Base-by-base conservation (phyloP, 2,888 invertebrate genomes). In the Amphiduros pacificus region DNA sequence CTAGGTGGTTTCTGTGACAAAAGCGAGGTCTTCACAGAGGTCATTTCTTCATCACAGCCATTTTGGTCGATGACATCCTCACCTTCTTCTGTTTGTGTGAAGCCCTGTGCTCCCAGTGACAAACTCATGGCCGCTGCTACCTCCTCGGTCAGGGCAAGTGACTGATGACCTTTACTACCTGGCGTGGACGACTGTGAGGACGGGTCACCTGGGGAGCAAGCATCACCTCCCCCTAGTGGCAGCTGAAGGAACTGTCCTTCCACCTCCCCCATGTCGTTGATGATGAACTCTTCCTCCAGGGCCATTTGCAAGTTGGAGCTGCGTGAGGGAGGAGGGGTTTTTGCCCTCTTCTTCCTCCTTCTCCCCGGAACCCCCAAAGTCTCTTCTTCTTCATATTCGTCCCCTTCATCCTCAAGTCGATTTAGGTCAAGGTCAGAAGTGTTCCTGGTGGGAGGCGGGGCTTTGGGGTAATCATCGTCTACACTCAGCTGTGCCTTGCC, bases 91-190 rank as follows among this genome's bases (percentile, higher is more conserved):
- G 22, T n/a, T 20, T 44, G 20, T 20, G 20, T 22, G 22, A 20
- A 44, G n/a, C 44, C 44, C 22, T 44, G 44, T n/a, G 44, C 22
- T 44, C 44, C 44, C n/a, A 44, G 22, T n/a, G 44, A 44, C 44
- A 44, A 17, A 44, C 44, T 44, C 44, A 44, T 44, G 44, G 44
- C 44, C 6, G 44, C 44, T 11, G 44, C 44, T 22, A 44, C 44
- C 22, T 44, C 44, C n/a, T 44, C 44, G 6, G 44, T 44, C 22
- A 44, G n/a, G 6, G 44, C 20, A n/a, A n/a, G n/a, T n/a, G n/a
- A n/a, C n/a, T n/a, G n/a, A n/a, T n/a, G n/a, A n/a, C n/a, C n/a
- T 44, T 44, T n/a, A 22, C 44, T n/a, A 11, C 11, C 9, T 5
- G 20, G 20, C n/a, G 9, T 44, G 5, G 44, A 44, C n/a, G 5